A percentile compares a stretch with the other conserved stretches of the same genome.
phyloP scores from a whole-genome alignment of 2,888 invertebrate genomes.

The Salticus scenicus region DNA sequence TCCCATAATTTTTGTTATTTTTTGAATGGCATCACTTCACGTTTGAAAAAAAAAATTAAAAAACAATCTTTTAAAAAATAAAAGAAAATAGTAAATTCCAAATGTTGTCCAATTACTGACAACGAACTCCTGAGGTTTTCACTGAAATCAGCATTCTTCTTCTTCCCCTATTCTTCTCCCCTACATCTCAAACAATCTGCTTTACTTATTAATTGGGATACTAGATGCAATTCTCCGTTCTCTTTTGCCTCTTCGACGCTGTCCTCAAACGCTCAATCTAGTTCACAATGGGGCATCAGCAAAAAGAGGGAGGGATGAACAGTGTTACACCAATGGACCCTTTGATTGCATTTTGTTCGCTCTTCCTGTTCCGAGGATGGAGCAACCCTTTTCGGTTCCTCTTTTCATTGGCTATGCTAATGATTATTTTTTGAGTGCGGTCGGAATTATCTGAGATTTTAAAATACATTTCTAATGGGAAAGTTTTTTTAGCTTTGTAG shows the following conservation, averaged over 20 bases:
- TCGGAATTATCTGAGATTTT: not conserved
- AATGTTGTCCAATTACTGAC: too few relatives aligned
- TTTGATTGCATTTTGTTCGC: conserved; percentile 2
- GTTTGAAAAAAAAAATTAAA: too few relatives aligned
- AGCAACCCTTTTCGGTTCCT: not conserved
- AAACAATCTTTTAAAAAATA: too few relatives aligned
- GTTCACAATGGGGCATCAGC: not conserved
- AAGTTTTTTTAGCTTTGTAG: too few relatives aligned
- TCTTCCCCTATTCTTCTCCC: too few relatives aligned
- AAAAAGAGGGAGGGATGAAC: not conserved
- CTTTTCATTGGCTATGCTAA: conserved; percentile 17
- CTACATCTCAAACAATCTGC: not conserved
- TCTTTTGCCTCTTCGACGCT: not conserved
- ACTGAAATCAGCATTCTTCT: too few relatives aligned
- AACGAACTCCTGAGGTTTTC: too few relatives aligned
- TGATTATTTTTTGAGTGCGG: conserved; percentile 6
- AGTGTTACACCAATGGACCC: not conserved
- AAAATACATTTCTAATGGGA: too few relatives aligned
- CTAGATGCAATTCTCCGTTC: not conserved
- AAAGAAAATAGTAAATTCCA: too few relatives aligned
- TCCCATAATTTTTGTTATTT: too few relatives aligned
- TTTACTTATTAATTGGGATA: not conserved
- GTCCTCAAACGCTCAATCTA: not conserved
- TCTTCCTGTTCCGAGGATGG: not conserved
- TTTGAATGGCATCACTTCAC: too few relatives aligned